These are phyloP conservation scores for Aphelocoma coerulescens DNA, from an alignment of 2,113 vertebrate species.

Conservation along the genomic window DNA sequence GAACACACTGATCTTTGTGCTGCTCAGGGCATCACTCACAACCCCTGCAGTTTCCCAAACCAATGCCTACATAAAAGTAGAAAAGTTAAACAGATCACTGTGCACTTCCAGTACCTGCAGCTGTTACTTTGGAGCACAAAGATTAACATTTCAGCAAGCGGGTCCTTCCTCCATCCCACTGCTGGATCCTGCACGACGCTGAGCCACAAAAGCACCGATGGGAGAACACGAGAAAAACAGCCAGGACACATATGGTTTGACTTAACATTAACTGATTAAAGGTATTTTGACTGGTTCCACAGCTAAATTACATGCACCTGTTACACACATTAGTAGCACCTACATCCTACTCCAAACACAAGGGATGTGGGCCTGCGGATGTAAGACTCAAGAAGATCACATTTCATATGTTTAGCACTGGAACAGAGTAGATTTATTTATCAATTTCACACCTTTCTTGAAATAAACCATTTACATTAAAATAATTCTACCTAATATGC, in stretches of 20 bases:
- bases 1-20: not conserved
- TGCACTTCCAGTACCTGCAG: conserved; percentile 38
- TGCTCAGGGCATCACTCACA: not conserved
- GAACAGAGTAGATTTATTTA: conserved; percentile 70
- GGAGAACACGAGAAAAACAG: not conserved
- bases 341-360: conserved; percentile 14
- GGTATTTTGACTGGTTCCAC: conserved; percentile 61
- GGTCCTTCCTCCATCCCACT: not conserved
- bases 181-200: not conserved
- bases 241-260: conserved; percentile 66
- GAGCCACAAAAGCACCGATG: not conserved
- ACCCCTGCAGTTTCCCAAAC: not conserved
- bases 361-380: not conserved
- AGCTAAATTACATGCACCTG: conserved; percentile 73
- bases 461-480: conserved; percentile 63
- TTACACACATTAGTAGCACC: conserved; percentile 51
- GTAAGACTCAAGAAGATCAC: conserved; percentile 1
- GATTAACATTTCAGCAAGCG: not conserved
- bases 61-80: not conserved
- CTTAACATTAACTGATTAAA: conserved; percentile 72
- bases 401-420: conserved; percentile 56
- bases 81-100: not conserved
- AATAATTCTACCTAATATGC: conserved; percentile 56
- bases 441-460: conserved; percentile 75
- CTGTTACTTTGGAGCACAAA: conserved; percentile 19